Base-by-base conservation (phyloP, 2,888 invertebrate species). In the Isotomurus palustris region DNA sequence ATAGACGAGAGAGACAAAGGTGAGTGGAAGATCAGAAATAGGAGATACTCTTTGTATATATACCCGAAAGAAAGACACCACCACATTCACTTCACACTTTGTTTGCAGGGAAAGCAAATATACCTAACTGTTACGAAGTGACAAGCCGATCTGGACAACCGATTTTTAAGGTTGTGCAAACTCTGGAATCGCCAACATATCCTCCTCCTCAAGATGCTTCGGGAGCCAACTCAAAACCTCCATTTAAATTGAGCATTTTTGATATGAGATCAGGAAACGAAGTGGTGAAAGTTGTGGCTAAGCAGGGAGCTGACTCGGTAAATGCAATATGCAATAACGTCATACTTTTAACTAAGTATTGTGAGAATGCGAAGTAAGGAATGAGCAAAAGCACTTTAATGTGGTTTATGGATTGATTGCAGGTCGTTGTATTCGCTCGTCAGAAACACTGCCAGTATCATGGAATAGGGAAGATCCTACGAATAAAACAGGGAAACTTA, bases 81-180 rank as follows among this genome's bases (percentile, higher is more conserved):
- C n/a, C n/a, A n/a, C n/a, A n/a, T n/a, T 22, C 22, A 25, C 6
- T 47, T 27, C 8, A 28, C 28, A 10, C 25, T 6, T 40, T 52
- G 27, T 35, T 5, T 2, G 24, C 22, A 64, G 64, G 61, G 28
- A 57, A 54, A 27, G 56, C 59, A 21, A 59, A 54, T 35, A 57
- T 54, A 35, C 64, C 64, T 8, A 60, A 65, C 44, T 62, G 57
- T 36, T 65, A 62, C 53, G 65, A 65, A 44, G 60, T 65, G 4
- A 49, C 55, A 3, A 65, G 55, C 24, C 43, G 59, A 3, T 56
- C 59, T 5, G 65, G 65, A 14, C 65, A 65, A 17, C 65, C 65
- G n/a, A 57, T 65, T 19, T 65, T 65, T 36, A 62, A 62, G 56
- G 65, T 62, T n/a, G 55, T 65, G 56, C 62, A 62, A 44, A 60